Evolutionary conservation across 1,140 invertebrate species (phyloP), one percentile per base, ranked within the genome.

Genomic region (Danaus melanippus): DNA sequence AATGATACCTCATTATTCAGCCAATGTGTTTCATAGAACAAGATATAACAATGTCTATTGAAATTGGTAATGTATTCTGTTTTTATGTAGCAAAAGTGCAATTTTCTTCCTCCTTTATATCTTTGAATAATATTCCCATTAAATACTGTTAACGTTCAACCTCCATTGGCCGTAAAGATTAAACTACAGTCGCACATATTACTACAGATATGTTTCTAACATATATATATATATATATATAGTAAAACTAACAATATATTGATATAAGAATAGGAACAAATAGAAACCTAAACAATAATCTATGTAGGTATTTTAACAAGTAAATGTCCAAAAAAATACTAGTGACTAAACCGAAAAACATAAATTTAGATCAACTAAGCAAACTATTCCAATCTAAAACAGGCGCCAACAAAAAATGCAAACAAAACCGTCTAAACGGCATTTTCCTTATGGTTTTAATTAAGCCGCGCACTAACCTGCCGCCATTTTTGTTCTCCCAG

Each of bases 391-490:
- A 43, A 55, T 15, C 58, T 42, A 59, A 17, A n/a, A n/a, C 42
- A 53, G 4, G 7, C 7, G 21, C 21, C 6, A 0, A 44, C 42
- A 45, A 53, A 56, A 46, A 46, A 56, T 47, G 51, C 7, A 57
- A 71, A 77, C 75, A 76, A 72, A 57, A 75, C 64, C 57, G 68
- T 46, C 56, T 60, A 53, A 61, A 55, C 67, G 51, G 67, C 67
- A 80, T 85, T 85, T 85, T 85, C 82, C 82, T 85, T 85, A 84
- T 84, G 69, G 80, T 82, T 85, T 85, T 85, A 85, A 85, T 85
- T 85, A 85, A 83, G 76, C 71, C 69, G 67, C 62, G 62, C 71
- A 74, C 72, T 77, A 79, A 77, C 76, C 75, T 76, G 69, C 78
- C 67, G 71, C 76, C 78, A 84, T 84, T 84, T 84, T 84, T 84